A percentile compares a stretch with the other conserved stretches of the same genome.
Evolutionary conservation across 2,888 invertebrate species (phyloP).

Genomic region (Halictus ligatus): DNA sequence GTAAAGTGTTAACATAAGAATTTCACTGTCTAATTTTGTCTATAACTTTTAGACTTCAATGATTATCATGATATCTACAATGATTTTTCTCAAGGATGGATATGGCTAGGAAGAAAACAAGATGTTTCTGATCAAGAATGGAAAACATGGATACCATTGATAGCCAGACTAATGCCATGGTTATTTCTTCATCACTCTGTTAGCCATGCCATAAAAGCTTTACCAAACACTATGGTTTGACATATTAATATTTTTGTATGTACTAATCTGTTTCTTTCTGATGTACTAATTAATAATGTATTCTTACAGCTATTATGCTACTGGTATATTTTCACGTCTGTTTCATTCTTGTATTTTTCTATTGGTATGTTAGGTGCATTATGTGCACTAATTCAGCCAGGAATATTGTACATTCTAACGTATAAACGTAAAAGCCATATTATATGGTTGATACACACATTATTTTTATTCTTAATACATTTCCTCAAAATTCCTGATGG

Average conservation of each 20-base stretch:
- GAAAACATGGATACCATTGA: conserved; percentile 87
- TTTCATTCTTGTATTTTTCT: conserved; percentile 84
- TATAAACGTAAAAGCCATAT: conserved; percentile 84
- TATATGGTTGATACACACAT: conserved; percentile 86
- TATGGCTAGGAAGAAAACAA: conserved; percentile 85
- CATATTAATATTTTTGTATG: conserved; percentile 22
- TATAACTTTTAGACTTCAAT: conserved; percentile 82
- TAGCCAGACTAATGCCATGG: conserved; percentile 86
- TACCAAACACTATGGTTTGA: conserved; percentile 73
- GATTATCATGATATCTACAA: conserved; percentile 83
- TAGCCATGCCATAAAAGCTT: conserved; percentile 84
- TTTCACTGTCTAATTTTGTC: conserved; percentile 9
- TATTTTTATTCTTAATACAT: conserved; percentile 85
- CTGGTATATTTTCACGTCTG: conserved; percentile 86
- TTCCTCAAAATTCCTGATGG: conserved; percentile 85
- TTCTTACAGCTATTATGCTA: conserved; percentile 84
- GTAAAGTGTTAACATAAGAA: conserved; percentile 1
- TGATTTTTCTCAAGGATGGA: conserved; percentile 87
- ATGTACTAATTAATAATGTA: conserved; percentile 25
- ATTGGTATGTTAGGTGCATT: conserved; percentile 85
- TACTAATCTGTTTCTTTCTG: conserved; percentile 19
- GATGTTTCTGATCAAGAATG: conserved; percentile 91
- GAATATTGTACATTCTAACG: conserved; percentile 85
- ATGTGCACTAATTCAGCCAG: conserved; percentile 86
- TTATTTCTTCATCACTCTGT: conserved; percentile 86